phyloP scores from a whole-genome alignment of 1,140 invertebrate species.

The Zaprionus tsacasi region DNA sequence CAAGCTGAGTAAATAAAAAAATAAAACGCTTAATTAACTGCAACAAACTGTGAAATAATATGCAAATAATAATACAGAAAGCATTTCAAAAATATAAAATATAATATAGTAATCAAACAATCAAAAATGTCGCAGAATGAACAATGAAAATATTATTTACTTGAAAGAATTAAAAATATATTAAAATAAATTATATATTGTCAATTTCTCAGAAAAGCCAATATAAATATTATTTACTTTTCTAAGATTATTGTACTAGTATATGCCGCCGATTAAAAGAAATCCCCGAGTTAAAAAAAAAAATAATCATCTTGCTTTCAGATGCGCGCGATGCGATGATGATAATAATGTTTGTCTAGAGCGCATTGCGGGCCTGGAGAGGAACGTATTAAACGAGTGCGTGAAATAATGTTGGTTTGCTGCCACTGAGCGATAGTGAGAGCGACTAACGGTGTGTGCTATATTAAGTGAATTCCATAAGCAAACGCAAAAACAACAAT shows the following conservation, averaged over 20 bases:
- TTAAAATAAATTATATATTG: too few relatives aligned
- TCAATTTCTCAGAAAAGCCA: not conserved
- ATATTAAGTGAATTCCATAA: conserved; percentile 7
- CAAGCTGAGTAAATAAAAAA: not conserved
- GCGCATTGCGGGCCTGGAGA: conserved; percentile 32
- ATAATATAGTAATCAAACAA: not conserved
- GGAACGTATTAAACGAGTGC: not conserved
- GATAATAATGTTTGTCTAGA: conserved; percentile 56
- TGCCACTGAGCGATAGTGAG: conserved; percentile 8
- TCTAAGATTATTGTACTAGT: not conserved
- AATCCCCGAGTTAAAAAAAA: conserved; percentile 30
- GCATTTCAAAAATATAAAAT: not conserved
- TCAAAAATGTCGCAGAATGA: not conserved
- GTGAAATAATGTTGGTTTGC: conserved; percentile 17
- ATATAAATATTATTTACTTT: not conserved
- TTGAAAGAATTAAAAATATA: not conserved
- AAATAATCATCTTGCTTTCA: conserved; percentile 52
- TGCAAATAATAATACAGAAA: not conserved
- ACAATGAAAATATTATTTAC: not conserved
- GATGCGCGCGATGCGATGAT: conserved; percentile 51
- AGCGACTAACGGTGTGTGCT: not conserved
- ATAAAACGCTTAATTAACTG: not conserved
- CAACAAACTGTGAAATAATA: not conserved
- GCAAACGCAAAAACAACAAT: conserved; percentile 46
- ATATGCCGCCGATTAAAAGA: not conserved